Percentiles rank a stretch among this genome's conserved stretches.
Evolutionary conservation across 2,797 vertebrate species (phyloP).

Genomic region (Benthosema pterotum): DNA sequence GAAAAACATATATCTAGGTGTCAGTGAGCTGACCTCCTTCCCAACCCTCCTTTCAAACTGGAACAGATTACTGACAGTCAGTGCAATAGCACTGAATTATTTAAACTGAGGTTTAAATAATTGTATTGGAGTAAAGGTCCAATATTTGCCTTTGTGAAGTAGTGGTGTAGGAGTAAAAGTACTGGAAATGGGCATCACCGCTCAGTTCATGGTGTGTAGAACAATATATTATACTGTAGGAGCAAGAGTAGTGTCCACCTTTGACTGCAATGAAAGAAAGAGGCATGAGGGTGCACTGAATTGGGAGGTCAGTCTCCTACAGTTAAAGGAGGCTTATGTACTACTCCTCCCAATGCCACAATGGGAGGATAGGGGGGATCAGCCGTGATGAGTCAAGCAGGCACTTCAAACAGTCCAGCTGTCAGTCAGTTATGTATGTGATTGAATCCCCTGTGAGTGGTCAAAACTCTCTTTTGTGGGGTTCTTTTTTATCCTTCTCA

Average conservation of each 20-base stretch:
- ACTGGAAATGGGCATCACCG: too few relatives aligned
- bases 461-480: constrained; percentile 4
- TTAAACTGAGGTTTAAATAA: too few relatives aligned
- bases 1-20: too few relatives aligned
- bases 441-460: constrained; percentile 16
- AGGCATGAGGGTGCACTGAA: not conserved
- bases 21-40: too few relatives aligned
- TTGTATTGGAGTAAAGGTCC: too few relatives aligned
- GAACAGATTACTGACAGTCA: too few relatives aligned
- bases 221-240: too few relatives aligned
- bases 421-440: constrained; percentile 13
- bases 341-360: not conserved
- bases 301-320: constrained; percentile 9
- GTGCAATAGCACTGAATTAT: too few relatives aligned
- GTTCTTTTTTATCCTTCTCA: not conserved
- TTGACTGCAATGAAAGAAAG: constrained; percentile 12
- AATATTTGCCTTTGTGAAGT: too few relatives aligned
- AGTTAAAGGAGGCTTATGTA: not conserved
- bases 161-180: too few relatives aligned
- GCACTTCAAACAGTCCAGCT: constrained; percentile 13
- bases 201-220: too few relatives aligned
- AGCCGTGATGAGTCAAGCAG: constrained; percentile 11
- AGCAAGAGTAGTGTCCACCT: not conserved
- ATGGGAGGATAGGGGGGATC: constrained; percentile 4
- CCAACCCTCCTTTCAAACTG: too few relatives aligned